Conservation (phyloP, 2,888 invertebrate species). For the Megalurothrips usitatus region DNA sequence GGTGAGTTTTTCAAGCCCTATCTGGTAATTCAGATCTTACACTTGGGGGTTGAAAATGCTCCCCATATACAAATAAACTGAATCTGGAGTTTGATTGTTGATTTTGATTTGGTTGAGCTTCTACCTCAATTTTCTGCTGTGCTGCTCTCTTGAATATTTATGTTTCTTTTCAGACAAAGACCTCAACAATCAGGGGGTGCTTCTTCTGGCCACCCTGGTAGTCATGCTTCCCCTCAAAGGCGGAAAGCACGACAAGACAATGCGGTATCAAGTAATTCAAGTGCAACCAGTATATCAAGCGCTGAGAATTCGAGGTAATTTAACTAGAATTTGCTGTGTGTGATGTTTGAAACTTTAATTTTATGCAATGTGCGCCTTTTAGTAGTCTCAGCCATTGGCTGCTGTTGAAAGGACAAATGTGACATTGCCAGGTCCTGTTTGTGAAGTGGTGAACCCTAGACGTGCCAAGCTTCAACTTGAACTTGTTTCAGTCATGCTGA, state of each 20-base stretch:
- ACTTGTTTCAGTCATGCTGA: background rate
- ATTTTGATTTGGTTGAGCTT: too few relatives aligned
- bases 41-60: background rate
- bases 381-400: too few relatives aligned
- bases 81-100: too few relatives aligned
- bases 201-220: background rate
- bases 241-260: conserved; percentile 12
- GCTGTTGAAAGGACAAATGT: conserved; percentile 11
- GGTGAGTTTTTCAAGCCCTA: background rate
- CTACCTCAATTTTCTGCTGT: too few relatives aligned
- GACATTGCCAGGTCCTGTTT: background rate
- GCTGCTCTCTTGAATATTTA: background rate
- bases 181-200: conserved; percentile 5
- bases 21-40: too few relatives aligned
- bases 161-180: background rate
- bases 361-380: too few relatives aligned
- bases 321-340: too few relatives aligned
- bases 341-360: conserved; percentile 13
- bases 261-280: background rate
- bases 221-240: background rate
- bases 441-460: too few relatives aligned
- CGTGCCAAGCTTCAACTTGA: too few relatives aligned
- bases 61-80: conserved; percentile 20
- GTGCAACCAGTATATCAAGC: background rate
- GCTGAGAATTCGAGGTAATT: background rate